These are phyloP conservation scores for Oscheius onirici DNA, from an alignment of 2,888 invertebrate genomes.

Conservation along the genomic window DNA sequence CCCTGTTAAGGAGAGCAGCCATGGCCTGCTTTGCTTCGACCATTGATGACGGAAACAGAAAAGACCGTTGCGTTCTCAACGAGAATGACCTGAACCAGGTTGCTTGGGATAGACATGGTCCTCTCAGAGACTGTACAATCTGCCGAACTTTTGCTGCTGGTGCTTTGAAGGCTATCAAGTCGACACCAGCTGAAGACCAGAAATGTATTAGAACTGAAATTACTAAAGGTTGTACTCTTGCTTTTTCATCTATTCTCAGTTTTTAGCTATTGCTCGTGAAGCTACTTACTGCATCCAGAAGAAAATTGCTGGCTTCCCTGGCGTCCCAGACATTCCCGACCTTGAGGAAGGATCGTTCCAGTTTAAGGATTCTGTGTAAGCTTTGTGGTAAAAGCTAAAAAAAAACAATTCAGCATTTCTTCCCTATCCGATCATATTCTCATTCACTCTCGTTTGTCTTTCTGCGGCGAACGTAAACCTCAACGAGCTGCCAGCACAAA, in stretches of 20 bases:
- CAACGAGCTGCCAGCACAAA: slow-evolving; percentile 63
- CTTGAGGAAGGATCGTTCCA: slow-evolving; percentile 68
- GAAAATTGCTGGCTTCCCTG: slow-evolving; percentile 67
- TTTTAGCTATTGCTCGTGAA: slow-evolving; percentile 65
- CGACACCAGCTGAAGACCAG: slow-evolving; percentile 70
- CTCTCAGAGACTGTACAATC: slow-evolving; percentile 69
- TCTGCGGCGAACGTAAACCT: slow-evolving; percentile 70
- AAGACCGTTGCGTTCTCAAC: slow-evolving; percentile 68
- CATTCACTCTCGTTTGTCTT: slow-evolving; percentile 67
- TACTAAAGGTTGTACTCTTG: slow-evolving; percentile 54
- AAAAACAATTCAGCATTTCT: slow-evolving; percentile 60
- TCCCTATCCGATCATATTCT: slow-evolving; percentile 71
- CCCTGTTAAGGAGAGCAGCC: slow-evolving; percentile 59
- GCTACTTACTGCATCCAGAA: slow-evolving; percentile 65
- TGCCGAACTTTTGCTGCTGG: slow-evolving; percentile 70
- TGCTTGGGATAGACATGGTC: slow-evolving; percentile 71
- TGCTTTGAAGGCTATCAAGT: slow-evolving; percentile 69
- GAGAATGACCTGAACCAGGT: slow-evolving; percentile 59
- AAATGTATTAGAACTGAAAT: slow-evolving; percentile 69
- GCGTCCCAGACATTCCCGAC: slow-evolving; percentile 70
- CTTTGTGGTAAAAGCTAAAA: background rate
- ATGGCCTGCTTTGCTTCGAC: slow-evolving; percentile 66
- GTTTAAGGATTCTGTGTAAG: slow-evolving; percentile 69
- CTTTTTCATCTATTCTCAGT: too few relatives aligned
- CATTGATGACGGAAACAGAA: slow-evolving; percentile 68